phyloP scores from a whole-genome alignment of 2,113 vertebrate species.

The Saguinus midas region DNA sequence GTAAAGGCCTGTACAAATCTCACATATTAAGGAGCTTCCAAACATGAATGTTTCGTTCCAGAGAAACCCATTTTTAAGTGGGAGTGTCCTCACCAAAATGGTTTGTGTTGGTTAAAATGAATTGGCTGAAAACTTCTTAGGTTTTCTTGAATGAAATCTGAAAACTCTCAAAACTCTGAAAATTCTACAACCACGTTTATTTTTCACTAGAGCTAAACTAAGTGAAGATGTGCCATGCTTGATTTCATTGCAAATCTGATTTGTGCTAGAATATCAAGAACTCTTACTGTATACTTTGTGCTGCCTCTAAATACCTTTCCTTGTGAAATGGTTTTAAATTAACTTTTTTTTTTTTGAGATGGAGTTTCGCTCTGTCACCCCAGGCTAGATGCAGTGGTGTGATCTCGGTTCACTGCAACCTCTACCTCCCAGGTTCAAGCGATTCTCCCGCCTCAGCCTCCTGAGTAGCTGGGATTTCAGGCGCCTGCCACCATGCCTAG shows the following conservation, averaged over 20 bases:
- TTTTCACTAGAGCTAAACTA: not conserved
- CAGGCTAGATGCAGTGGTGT: too few species aligned
- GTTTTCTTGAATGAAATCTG: not conserved
- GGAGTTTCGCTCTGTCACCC: too few species aligned
- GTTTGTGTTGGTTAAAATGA: not conserved
- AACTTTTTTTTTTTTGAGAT: not conserved
- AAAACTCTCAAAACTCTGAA: not conserved
- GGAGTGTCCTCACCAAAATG: not conserved
- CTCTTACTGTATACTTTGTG: not conserved
- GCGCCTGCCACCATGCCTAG: accelerated
- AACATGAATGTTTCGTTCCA: not conserved
- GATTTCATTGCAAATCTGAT: not conserved
- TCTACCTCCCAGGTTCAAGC: too few species aligned
- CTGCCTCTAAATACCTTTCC: not conserved
- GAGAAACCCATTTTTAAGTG: not conserved
- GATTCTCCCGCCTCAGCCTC: too few species aligned
- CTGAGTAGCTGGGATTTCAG: too few species aligned
- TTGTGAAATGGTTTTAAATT: conserved; percentile 40
- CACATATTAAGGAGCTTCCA: not conserved
- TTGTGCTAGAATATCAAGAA: not conserved
- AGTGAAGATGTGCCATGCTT: not conserved
- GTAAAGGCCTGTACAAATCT: not conserved
- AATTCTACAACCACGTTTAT: not conserved
- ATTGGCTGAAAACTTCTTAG: not conserved
- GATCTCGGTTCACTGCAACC: too few species aligned